phyloP scores from a whole-genome alignment of 2,113 vertebrate genomes.

The Chascanopsetta lugubris region DNA sequence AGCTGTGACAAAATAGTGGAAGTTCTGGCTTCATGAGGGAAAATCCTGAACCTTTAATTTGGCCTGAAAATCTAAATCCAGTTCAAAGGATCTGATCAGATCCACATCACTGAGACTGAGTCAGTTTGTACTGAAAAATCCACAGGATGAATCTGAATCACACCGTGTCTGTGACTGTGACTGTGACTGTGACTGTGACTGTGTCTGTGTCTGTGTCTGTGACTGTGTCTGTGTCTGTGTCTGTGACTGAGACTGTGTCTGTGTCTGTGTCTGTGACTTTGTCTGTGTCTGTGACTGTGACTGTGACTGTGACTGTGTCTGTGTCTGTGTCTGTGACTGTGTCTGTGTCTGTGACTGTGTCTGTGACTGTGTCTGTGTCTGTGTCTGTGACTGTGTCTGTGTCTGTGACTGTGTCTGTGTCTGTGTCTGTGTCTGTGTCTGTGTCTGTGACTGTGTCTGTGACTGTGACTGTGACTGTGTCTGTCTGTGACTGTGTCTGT shows the following conservation, averaged over 20 bases:
- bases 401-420: not conserved
- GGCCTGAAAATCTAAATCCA: no score
- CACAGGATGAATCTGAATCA: conserved; percentile 2
- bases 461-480: no score
- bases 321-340: no score
- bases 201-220: not conserved
- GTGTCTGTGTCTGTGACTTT: accelerated
- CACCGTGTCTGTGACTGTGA: no score
- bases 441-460: no score
- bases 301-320: no score
- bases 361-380: not conserved
- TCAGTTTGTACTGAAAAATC: not conserved
- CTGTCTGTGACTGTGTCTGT: not conserved
- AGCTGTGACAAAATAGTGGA: not conserved
- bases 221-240: not conserved
- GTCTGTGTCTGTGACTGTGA: not conserved
- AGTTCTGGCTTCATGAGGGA: not conserved
- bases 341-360: no score
- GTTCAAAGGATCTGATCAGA: not conserved
- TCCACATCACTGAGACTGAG: no score
- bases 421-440: no score
- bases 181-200: not conserved
- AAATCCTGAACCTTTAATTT: not conserved
- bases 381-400: no score
- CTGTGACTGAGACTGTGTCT: no score